These are phyloP conservation scores for Agriopis marginaria DNA, from an alignment of 2,888 invertebrate genomes.

Conservation along the genomic window DNA sequence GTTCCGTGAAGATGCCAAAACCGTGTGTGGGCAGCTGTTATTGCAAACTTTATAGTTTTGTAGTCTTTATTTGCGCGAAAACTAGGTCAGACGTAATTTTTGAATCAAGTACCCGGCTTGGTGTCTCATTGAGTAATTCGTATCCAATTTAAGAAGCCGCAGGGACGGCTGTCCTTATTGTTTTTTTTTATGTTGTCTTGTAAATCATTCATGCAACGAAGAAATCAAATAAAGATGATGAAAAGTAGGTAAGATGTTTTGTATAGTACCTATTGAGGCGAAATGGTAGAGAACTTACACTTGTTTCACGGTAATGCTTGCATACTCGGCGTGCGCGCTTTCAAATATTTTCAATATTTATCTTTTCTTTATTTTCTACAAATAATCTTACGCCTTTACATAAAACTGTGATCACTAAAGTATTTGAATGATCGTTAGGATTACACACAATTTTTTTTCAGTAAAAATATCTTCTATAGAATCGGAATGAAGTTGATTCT, in stretches of 20 bases:
- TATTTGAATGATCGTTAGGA: too few species aligned
- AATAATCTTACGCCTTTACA: too few species aligned
- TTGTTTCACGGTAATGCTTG: too few species aligned
- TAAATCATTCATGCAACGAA: background rate
- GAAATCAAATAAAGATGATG: background rate
- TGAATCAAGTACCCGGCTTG: conserved; percentile 37
- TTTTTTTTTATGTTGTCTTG: conserved; percentile 8
- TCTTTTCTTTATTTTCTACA: too few species aligned
- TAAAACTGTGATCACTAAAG: too few species aligned
- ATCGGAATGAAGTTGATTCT: too few species aligned
- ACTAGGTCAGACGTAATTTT: conserved; percentile 46
- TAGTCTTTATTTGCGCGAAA: conserved; percentile 30
- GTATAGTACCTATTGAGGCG: too few species aligned
- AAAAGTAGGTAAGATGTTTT: background rate
- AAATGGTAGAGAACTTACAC: too few species aligned
- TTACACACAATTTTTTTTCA: too few species aligned
- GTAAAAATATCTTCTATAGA: too few species aligned
- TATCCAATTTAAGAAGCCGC: conserved; percentile 33
- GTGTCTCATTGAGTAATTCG: conserved; percentile 36
- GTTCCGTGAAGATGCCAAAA: conserved; percentile 39
- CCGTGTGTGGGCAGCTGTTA: conserved; percentile 41
- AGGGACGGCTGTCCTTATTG: conserved; percentile 34
- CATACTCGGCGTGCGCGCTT: too few species aligned
- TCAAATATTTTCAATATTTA: too few species aligned
- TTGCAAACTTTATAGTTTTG: conserved; percentile 47